Base-by-base conservation (phyloP, 2,113 vertebrate species). In the Otolemur garnettii region DNA sequence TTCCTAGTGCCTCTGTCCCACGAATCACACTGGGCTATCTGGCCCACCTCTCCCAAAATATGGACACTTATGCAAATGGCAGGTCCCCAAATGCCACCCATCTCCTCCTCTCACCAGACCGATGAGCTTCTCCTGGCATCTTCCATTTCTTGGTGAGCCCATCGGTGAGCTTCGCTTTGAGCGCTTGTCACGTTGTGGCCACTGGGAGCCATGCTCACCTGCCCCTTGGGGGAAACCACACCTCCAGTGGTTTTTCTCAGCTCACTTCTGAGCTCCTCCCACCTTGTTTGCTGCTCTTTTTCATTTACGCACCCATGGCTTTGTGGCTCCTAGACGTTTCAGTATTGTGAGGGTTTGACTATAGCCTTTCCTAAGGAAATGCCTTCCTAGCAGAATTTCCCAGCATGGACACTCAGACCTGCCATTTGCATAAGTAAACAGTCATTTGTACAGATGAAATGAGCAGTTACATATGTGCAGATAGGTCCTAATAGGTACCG, bases 401-500 rank as follows among this genome's bases (percentile, higher is more conserved):
- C 89, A 93, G 2, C 0, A 3, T 85, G 68, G 35, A 28, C 57
- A 45, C 57, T 89, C 57, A 74, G 75, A 62, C 24, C 75, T 87
- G 17, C 75, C 88, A 69, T 96, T 94, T 96, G 83, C 94, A 86
- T 96, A 83, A 91, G 92, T 21, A 89, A 91, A 90, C 74, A 94
- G 83, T 80, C 93, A 45, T 95, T 96, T 69, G 78, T 86, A 85
- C 88, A 77, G 77, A 95, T 77, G 35, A 94, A 93, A 80, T 80
- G 93, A 97, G 87, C 95, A 93, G 93, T 89, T 91, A 71, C 74
- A 35, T 94, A 93, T 93, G 93, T 85, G 79, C 82, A 88, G 62
- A 88, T 62, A 89, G 90, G 66, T 87, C 87, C 92, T 95, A 97
- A 97, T 88, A 94, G 95, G 90, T 87, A 60, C 95, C 92, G 38